These are phyloP conservation scores for Rutpela maculata DNA, from an alignment of 2,888 invertebrate species.

Conservation along the genomic window DNA sequence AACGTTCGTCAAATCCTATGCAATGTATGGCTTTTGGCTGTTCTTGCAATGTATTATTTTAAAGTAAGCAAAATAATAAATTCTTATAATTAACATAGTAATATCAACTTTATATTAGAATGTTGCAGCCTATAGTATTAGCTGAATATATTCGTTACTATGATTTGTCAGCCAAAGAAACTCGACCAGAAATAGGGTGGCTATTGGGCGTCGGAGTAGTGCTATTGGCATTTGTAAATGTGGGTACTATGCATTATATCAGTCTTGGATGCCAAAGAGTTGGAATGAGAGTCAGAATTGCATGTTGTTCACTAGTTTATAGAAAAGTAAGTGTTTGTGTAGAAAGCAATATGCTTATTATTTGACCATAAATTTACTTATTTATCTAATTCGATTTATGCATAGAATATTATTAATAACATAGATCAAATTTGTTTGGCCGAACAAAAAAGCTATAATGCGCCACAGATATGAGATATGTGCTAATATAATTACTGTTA, in stretches of 20 bases:
- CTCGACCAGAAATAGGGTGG: constrained; percentile 78
- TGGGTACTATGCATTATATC: constrained; percentile 81
- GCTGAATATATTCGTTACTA: constrained; percentile 80
- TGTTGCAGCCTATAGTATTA: constrained; percentile 78
- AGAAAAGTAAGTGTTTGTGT: constrained; percentile 80
- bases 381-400: not conserved
- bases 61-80: constrained; percentile 73
- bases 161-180: constrained; percentile 71
- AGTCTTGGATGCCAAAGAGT: constrained; percentile 78
- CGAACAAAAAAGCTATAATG: no score
- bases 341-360: not conserved
- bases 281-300: constrained; percentile 87
- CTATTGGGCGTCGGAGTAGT: constrained; percentile 80
- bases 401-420: not conserved
- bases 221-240: constrained; percentile 76
- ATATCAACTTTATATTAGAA: constrained; percentile 72
- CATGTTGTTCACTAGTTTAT: constrained; percentile 87
- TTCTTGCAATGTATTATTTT: constrained; percentile 77
- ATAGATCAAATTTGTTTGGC: no score
- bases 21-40: constrained; percentile 77
- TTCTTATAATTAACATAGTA: constrained; percentile 13
- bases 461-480: no score
- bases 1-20: constrained; percentile 79
- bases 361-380: not conserved
- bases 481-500: no score